phyloP scores from a whole-genome alignment of 2,888 invertebrate genomes.

The Hemicrepidius hirtus region DNA sequence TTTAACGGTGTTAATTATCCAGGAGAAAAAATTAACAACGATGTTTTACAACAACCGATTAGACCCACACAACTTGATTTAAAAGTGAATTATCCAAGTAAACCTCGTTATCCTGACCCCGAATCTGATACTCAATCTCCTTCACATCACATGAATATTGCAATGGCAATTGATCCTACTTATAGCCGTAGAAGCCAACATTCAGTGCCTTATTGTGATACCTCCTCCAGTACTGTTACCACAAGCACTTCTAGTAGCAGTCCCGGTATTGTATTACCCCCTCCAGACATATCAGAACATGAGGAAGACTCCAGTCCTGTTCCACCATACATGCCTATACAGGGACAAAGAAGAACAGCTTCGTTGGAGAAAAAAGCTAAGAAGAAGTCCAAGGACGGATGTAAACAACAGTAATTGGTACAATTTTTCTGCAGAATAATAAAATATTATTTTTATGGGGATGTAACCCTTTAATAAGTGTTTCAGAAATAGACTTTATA shows the following conservation, averaged over 20 bases:
- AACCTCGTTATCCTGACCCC: conserved; percentile 68
- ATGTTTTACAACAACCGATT: conserved; percentile 57
- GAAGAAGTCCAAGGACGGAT: conserved; percentile 67
- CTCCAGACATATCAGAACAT: conserved; percentile 62
- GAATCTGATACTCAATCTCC: conserved; percentile 62
- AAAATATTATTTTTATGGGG: too few species aligned
- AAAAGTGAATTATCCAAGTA: conserved; percentile 64
- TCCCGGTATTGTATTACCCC: conserved; percentile 64
- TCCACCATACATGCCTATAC: conserved; percentile 86
- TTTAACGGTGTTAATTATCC: conserved; percentile 36
- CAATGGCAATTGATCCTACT: conserved; percentile 81
- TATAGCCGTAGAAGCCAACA: conserved; percentile 71
- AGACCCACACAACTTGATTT: conserved; percentile 70
- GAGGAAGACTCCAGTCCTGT: conserved; percentile 74
- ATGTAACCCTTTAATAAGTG: too few species aligned
- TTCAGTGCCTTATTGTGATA: conserved; percentile 67
- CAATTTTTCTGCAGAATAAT: background rate
- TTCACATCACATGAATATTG: conserved; percentile 75
- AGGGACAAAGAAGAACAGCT: conserved; percentile 81
- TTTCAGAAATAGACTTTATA: too few species aligned
- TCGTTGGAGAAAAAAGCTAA: conserved; percentile 73
- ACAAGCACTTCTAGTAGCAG: conserved; percentile 67
- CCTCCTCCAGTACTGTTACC: conserved; percentile 67
- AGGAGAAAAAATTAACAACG: conserved; percentile 59
- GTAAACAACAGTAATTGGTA: conserved; percentile 69